Evolutionary conservation across 2,888 invertebrate species (phyloP).

Genomic region (Nudaria mundana): DNA sequence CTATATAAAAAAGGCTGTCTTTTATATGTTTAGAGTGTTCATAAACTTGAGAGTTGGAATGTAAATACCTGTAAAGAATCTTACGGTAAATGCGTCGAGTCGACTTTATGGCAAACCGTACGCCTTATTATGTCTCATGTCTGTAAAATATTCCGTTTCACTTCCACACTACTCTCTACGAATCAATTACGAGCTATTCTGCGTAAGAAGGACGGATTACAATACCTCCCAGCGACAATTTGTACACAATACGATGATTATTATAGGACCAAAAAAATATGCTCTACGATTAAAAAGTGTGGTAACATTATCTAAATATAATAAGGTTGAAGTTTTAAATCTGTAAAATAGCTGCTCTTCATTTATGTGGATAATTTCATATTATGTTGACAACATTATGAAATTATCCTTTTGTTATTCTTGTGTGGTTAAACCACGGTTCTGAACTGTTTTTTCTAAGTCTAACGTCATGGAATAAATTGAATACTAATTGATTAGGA

Average conservation of each 20-base stretch:
- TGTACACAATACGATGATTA: neutral
- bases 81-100: too few relatives aligned
- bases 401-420: neutral
- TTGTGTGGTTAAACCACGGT: conserved; percentile 10
- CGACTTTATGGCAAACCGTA: conserved; percentile 12
- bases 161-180: conserved; percentile 15
- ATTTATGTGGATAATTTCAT: conserved; percentile 1
- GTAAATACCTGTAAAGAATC: too few relatives aligned
- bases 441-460: conserved; percentile 17
- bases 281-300: neutral
- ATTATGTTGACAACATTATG: conserved; percentile 3
- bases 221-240: conserved; percentile 5
- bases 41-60: too few relatives aligned
- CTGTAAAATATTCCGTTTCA: conserved; percentile 14
- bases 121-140: conserved; percentile 14
- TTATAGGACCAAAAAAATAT: conserved; percentile 2
- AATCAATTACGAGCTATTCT: conserved; percentile 14
- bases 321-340: too few relatives aligned
- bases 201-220: conserved; percentile 14
- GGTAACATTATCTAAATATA: neutral
- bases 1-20: too few relatives aligned
- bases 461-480: conserved; percentile 15
- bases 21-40: too few relatives aligned
- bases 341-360: too few relatives aligned
- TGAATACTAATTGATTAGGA: conserved; percentile 15